These are phyloP conservation scores for Clarias magur DNA, from an alignment of 2,113 vertebrate genomes.

Conservation along the genomic window DNA sequence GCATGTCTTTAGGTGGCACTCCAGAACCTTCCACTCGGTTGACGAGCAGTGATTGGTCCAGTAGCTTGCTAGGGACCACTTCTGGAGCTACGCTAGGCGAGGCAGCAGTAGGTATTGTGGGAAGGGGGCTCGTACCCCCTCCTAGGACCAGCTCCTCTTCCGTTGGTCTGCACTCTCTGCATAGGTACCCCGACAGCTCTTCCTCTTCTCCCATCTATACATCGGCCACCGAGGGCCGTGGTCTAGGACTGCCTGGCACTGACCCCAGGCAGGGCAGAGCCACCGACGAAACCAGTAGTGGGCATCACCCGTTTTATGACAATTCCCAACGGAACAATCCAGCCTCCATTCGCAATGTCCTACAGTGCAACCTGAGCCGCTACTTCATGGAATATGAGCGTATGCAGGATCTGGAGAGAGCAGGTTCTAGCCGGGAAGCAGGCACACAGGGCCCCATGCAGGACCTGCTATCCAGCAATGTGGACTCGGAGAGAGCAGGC, in stretches of 20 bases:
- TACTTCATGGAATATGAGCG: constrained; percentile 98
- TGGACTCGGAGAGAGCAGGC: constrained; percentile 87
- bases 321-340: constrained; percentile 66
- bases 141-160: constrained; percentile 96
- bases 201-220: constrained; percentile 94
- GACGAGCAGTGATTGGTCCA: constrained; percentile 85
- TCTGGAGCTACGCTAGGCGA: constrained; percentile 63
- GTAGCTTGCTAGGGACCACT: constrained; percentile 82
- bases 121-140: constrained; percentile 82
- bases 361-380: constrained; percentile 95
- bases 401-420: constrained; percentile 90
- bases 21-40: constrained; percentile 73
- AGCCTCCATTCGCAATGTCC: constrained; percentile 87
- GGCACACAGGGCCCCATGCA: constrained; percentile 82
- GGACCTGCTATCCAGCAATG: constrained; percentile 93
- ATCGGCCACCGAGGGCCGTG: constrained; percentile 90
- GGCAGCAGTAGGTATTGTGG: constrained; percentile 69
- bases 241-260: constrained; percentile 74
- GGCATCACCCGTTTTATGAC: constrained; percentile 79
- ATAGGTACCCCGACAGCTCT: constrained; percentile 89
- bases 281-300: constrained; percentile 75
- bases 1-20: constrained; percentile 64
- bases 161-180: constrained; percentile 87
- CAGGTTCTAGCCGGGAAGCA: constrained; percentile 75
- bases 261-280: constrained; percentile 66